Evolutionary conservation across 2,113 vertebrate species (phyloP).

Genomic region (Clarias gariepinus): DNA sequence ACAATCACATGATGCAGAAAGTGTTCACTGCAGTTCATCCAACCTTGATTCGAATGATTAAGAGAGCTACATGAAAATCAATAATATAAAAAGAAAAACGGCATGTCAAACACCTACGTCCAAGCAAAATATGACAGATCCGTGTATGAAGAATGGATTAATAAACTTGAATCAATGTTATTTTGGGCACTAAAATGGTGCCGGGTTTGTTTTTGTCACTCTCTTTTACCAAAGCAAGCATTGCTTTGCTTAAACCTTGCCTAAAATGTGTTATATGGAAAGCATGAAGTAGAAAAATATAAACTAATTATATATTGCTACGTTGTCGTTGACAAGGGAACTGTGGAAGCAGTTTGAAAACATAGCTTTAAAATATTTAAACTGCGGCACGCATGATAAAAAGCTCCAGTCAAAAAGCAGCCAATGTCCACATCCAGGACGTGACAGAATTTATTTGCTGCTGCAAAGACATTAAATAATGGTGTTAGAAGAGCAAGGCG

Average conservation of each 20-base stretch:
- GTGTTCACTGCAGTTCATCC: constrained; percentile 29
- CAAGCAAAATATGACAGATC: neutral
- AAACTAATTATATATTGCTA: neutral
- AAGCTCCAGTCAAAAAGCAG: neutral
- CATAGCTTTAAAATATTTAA: constrained; percentile 6
- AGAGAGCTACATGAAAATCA: constrained; percentile 31
- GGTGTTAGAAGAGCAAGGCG: constrained; percentile 19
- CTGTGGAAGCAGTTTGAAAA: neutral
- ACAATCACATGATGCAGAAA: constrained; percentile 33
- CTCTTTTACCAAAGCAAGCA: neutral
- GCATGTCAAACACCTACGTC: constrained; percentile 18
- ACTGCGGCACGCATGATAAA: constrained; percentile 7
- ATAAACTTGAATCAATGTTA: constrained; percentile 33
- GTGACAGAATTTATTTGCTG: constrained; percentile 35
- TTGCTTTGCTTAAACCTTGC: neutral
- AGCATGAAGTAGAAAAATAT: neutral
- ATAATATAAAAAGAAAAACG: constrained; percentile 24
- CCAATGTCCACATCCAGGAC: constrained; percentile 29
- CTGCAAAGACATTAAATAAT: constrained; percentile 36
- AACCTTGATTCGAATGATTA: constrained; percentile 28
- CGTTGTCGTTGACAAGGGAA: neutral
- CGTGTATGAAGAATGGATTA: constrained; percentile 15
- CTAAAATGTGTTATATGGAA: constrained; percentile 20
- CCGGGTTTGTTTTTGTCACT: neutral
- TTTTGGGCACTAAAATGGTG: constrained; percentile 13